phyloP scores from a whole-genome alignment of 2,113 vertebrate species.

The Trogon melanurus region DNA sequence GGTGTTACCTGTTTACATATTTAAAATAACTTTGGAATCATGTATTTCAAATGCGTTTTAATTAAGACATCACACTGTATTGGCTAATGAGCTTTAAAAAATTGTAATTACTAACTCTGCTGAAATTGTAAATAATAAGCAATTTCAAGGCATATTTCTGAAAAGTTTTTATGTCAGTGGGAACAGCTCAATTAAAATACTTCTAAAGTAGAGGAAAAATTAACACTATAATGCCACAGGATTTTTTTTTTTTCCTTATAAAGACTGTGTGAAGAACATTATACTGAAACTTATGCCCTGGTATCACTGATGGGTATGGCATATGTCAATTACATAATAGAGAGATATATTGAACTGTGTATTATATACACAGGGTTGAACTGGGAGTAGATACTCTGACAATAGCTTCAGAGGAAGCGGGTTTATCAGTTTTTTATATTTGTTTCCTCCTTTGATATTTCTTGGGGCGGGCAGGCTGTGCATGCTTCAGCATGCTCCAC shows the following conservation, averaged over 20 bases:
- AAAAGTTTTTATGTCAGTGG: neutral
- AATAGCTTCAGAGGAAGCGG: neutral
- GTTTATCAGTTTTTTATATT: neutral
- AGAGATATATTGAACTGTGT: neutral
- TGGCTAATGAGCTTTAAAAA: neutral
- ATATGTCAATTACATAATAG: neutral
- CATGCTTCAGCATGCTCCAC: neutral
- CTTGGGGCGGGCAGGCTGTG: neutral
- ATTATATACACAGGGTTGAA: neutral
- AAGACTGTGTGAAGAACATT: neutral
- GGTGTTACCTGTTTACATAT: neutral
- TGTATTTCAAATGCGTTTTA: neutral
- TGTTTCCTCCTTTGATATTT: neutral
- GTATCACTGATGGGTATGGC: neutral
- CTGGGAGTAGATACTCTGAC: neutral
- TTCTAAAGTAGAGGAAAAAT: neutral
- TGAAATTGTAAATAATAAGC: neutral
- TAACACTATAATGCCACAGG: neutral
- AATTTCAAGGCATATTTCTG: neutral
- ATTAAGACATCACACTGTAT: neutral
- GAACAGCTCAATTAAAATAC: neutral
- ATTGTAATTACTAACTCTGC: neutral
- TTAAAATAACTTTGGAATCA: neutral
- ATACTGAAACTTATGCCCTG: neutral
- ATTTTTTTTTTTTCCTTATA: neutral